Evolutionary conservation across 2,113 vertebrate genomes (phyloP).

Genomic region (Pelecanus crispus): DNA sequence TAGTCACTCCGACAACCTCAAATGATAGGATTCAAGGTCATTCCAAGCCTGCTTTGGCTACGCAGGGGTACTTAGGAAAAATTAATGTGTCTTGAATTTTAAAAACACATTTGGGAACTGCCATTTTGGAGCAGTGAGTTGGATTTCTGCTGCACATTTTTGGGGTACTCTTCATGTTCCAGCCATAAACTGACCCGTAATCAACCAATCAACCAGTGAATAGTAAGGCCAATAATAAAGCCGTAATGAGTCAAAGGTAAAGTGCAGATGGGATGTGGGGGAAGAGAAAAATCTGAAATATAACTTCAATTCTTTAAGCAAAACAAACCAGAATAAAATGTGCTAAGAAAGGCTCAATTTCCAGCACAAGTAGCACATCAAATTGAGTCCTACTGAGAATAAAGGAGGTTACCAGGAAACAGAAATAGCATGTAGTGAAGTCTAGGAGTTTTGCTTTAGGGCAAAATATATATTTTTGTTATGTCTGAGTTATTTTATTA

Average conservation of each 20-base stretch:
- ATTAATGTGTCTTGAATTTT: neutral
- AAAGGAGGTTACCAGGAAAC: neutral
- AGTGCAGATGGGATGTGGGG: neutral
- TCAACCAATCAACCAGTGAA: neutral
- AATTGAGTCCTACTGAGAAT: neutral
- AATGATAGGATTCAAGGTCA: neutral
- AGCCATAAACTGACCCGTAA: neutral
- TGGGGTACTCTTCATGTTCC: neutral
- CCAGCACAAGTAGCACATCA: neutral
- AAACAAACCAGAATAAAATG: conserved; percentile 24
- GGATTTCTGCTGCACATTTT: neutral
- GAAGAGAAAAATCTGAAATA: conserved; percentile 24
- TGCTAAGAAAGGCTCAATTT: neutral
- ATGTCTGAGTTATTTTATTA: neutral
- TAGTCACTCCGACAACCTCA: neutral
- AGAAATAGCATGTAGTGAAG: neutral
- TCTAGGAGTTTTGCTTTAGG: conserved; percentile 16
- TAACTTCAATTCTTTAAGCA: conserved; percentile 23
- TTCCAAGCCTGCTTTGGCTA: neutral
- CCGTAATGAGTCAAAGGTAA: conserved; percentile 3
- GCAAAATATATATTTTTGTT: neutral
- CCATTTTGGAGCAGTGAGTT: neutral
- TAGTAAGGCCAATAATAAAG: conserved; percentile 7
- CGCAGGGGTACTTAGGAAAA: neutral
- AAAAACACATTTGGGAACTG: neutral